Base-by-base conservation (phyloP, 2,113 vertebrate species). In the Rhinoptilus africanus region DNA sequence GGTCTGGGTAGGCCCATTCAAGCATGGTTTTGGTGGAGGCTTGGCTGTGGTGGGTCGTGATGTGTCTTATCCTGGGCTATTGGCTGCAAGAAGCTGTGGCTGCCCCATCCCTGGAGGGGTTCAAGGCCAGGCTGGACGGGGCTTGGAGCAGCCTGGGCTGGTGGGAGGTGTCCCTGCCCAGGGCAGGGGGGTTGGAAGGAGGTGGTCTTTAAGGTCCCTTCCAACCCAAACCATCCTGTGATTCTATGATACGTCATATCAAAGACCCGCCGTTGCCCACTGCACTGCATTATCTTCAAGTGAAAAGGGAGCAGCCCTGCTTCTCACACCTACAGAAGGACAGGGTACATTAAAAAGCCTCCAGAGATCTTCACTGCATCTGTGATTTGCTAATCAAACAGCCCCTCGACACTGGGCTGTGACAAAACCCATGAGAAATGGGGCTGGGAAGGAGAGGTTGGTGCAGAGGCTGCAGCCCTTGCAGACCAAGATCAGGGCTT, bases 401-500 rank as follows among this genome's bases (percentile, higher is more conserved):
- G n/a, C n/a, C n/a, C 30, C n/a, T 64, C 71, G 34, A 8, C 37
- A 8, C 45, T 17, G 23, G 53, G 53, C 67, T 45, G 41, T 14
- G 47, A n/a, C 6, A 67, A 68, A 89, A 56, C 1, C 12, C 86
- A 22, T 47, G 35, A 56, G 41, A 43, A 74, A 10, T 5, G 14
- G 30, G 59, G 16, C 76, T 54, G 51, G 34, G 69, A 37, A 74
- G 41, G 54, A 54, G 19, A 9, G 10, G 27, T 8, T 10, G 51
- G 32, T 45, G 24, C 24, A 39, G 67, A 16, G 50, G 1, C 83
- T 59, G 72, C 39, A 88, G 63, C 43, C 27, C 75, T 72, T 6
- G 1, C 67, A 47, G 66, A 16, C 4, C 18, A 16, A 0, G 0
- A 4, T 8, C 56, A 21, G 51, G 35, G 43, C 74, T 82, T 34